Base-by-base conservation (phyloP, 2,888 invertebrate species). In the Stenoptilia bipunctidactyla region DNA sequence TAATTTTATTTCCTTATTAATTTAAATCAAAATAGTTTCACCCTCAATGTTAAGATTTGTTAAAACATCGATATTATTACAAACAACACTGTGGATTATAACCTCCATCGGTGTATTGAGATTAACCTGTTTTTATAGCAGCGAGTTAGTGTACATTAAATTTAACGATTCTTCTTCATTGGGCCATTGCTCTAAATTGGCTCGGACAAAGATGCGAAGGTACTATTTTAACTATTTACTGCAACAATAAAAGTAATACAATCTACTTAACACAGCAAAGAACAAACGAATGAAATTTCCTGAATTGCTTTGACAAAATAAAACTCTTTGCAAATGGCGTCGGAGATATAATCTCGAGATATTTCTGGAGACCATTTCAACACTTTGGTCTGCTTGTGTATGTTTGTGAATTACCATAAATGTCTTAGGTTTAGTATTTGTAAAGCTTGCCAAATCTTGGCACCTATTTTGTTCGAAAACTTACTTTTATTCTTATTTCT, bases 101-200 rank as follows among this genome's bases (percentile, higher is more conserved):
- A 77, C 70, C 67, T 66, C 79, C 73, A 80, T 82, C 74, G 75
- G 71, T 74, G 80, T 82, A 83, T 83, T 79, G 77, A 82, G 82
- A 83, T 83, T 83, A 82, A 82, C 75, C 68, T 61, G 69, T 58
- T 66, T 82, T 82, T 83, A 83, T 75, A 64, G 74, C 73, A 64
- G 52, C 66, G 66, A 71, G 79, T 80, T 77, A 80, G 79, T 75
- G 71, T 69, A 66, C 80, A 69, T 80, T 76, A 83, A 82, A 79
- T 76, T 82, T 80, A 73, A 83, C 66, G 77, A 61, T 63, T 61
- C 65, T 53, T 59, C 68, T 74, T 67, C 71, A 76, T 73, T 72
- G 73, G 64, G 57, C 66, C 62, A 61, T 66, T 62, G 68, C 66
- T 63, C 66, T 56, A 66, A 73, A 77, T 73, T 72, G 72, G 34